Conservation (phyloP, 2,797 vertebrate genomes). For the Catostomus latipinnis region DNA sequence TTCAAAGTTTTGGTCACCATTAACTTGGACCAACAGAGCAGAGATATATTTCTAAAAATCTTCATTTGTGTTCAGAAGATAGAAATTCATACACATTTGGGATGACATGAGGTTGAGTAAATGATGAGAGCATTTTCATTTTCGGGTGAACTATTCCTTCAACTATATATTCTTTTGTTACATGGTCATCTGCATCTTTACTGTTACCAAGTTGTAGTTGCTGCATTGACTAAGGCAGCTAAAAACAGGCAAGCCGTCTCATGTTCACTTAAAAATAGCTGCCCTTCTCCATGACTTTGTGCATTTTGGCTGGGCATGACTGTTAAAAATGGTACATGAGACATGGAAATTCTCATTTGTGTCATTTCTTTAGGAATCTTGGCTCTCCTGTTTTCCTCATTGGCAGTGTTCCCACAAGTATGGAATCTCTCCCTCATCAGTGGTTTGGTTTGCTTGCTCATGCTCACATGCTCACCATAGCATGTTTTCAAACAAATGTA, state of each 20-base stretch:
- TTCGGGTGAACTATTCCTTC: no score
- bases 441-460: slow-evolving; percentile 29
- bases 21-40: no score
- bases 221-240: slow-evolving; percentile 31
- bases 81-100: no score
- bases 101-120: no score
- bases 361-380: slow-evolving; percentile 34
- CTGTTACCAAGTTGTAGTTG: slow-evolving; percentile 5
- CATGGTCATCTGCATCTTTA: slow-evolving; percentile 6
- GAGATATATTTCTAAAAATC: no score
- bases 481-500: slow-evolving; percentile 15
- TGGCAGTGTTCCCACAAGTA: slow-evolving; percentile 36
- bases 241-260: slow-evolving; percentile 62
- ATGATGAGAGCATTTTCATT: no score
- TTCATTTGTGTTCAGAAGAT: no score
- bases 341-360: slow-evolving; percentile 54
- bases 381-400: slow-evolving; percentile 22
- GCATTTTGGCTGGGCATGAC: slow-evolving; percentile 55
- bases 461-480: slow-evolving; percentile 6
- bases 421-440: slow-evolving; percentile 47
- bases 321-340: slow-evolving; percentile 50
- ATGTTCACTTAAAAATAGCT: slow-evolving; percentile 74
- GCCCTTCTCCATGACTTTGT: slow-evolving; percentile 54
- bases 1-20: no score
- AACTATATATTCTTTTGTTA: no score